These are phyloP conservation scores for Anoplius nigerrimus DNA, from an alignment of 2,888 invertebrate genomes.

Conservation along the genomic window DNA sequence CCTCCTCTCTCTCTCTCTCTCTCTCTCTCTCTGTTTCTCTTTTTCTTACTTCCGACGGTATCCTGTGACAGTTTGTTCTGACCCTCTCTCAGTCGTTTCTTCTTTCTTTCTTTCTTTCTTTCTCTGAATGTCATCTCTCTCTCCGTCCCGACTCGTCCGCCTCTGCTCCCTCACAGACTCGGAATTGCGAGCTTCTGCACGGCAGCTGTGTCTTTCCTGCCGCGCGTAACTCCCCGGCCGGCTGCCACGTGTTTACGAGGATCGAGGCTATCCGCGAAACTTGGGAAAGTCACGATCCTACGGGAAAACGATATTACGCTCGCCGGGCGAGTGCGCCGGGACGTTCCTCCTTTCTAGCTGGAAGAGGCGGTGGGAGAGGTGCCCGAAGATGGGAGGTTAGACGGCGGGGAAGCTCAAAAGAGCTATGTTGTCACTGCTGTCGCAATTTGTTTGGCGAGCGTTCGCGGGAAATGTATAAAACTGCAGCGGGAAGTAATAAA, in stretches of 20 bases:
- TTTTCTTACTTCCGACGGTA: too few relatives aligned
- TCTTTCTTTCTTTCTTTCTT: neutral
- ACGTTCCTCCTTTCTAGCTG: too few relatives aligned
- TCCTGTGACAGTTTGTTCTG: neutral
- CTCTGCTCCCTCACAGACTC: neutral
- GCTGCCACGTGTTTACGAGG: constrained; percentile 34
- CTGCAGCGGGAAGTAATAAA: constrained; percentile 40
- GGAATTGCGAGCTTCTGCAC: constrained; percentile 23
- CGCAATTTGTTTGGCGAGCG: constrained; percentile 39
- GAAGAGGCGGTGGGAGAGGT: neutral
- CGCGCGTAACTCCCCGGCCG: neutral
- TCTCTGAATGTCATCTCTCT: too few relatives aligned
- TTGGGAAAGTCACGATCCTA: constrained; percentile 23
- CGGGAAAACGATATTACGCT: constrained; percentile 9
- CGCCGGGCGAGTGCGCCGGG: constrained; percentile 5
- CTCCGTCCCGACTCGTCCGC: too few relatives aligned
- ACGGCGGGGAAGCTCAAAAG: neutral
- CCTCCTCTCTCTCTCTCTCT: neutral
- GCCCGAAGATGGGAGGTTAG: neutral
- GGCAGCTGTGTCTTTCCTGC: constrained; percentile 24
- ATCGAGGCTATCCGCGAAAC: constrained; percentile 3
- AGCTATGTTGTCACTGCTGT: constrained; percentile 2
- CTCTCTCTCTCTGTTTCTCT: neutral
- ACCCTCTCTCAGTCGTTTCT: neutral
- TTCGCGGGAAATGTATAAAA: constrained; percentile 34